These are phyloP conservation scores for Callocephalon fimbriatum DNA, from an alignment of 2,113 vertebrate genomes.

Conservation along the genomic window DNA sequence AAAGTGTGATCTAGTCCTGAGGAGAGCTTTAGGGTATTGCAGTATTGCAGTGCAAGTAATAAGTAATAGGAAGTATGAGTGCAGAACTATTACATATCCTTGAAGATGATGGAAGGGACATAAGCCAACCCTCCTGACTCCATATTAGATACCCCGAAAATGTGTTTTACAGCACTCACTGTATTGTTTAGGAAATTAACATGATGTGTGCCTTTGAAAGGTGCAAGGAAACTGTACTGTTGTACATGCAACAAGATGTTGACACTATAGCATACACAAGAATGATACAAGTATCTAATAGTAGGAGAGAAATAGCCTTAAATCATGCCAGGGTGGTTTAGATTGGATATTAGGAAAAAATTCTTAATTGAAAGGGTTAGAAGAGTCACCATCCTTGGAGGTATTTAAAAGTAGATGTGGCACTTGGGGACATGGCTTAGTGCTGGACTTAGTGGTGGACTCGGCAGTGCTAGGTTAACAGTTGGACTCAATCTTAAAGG, in stretches of 20 bases:
- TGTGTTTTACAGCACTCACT: neutral
- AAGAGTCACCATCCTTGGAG: neutral
- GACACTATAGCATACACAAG: neutral
- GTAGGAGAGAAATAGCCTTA: neutral
- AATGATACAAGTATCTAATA: neutral
- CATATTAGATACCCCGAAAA: neutral
- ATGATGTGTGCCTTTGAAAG: neutral
- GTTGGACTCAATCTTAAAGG: neutral
- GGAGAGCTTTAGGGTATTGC: neutral
- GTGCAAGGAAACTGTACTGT: neutral
- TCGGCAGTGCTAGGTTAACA: neutral
- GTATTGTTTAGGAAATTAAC: neutral
- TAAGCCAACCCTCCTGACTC: neutral
- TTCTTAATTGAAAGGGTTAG: neutral
- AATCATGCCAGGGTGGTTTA: neutral
- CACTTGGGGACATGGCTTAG: neutral
- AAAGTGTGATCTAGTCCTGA: neutral
- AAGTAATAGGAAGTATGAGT: neutral
- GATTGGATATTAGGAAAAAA: neutral
- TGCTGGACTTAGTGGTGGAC: neutral
- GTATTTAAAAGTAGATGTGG: neutral
- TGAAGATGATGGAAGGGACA: neutral
- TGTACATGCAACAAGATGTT: neutral
- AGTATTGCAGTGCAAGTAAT: neutral
- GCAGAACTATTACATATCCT: neutral